phyloP scores from a whole-genome alignment of 2,797 vertebrate genomes.

The Malurus splendens region DNA sequence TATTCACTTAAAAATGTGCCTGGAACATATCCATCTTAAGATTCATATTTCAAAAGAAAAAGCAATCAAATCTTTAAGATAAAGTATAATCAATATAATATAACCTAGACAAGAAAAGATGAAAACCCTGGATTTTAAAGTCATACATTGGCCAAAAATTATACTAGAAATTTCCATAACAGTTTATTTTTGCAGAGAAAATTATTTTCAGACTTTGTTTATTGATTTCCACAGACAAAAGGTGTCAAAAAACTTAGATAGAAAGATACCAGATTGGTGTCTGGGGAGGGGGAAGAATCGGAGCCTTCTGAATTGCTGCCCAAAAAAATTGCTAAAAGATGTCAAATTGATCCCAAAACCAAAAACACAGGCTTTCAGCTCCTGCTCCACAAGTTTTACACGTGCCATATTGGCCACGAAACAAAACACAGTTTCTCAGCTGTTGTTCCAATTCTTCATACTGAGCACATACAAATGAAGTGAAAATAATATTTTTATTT shows the following conservation, averaged over 20 bases:
- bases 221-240: conserved; percentile 54
- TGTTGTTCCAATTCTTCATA: not conserved
- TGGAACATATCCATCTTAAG: not conserved
- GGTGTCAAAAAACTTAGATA: conserved; percentile 38
- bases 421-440: conserved; percentile 35
- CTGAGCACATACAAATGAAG: conserved; percentile 17
- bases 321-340: conserved; percentile 46
- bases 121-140: not conserved
- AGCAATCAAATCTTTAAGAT: not conserved
- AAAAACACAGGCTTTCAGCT: conserved; percentile 54
- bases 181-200: conserved; percentile 13
- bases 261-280: conserved; percentile 53
- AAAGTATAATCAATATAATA: not conserved
- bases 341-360: conserved; percentile 33
- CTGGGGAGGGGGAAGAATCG: not conserved
- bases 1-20: not conserved
- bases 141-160: not conserved
- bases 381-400: conserved; percentile 25
- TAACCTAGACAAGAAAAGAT: not conserved
- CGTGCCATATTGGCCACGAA: conserved; percentile 27
- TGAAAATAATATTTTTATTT: conserved; percentile 18
- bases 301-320: conserved; percentile 45
- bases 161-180: not conserved
- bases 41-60: not conserved
- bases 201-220: conserved; percentile 54